Evolutionary conservation across 2,113 vertebrate genomes (phyloP).

Genomic region (Eidolon helvum): DNA sequence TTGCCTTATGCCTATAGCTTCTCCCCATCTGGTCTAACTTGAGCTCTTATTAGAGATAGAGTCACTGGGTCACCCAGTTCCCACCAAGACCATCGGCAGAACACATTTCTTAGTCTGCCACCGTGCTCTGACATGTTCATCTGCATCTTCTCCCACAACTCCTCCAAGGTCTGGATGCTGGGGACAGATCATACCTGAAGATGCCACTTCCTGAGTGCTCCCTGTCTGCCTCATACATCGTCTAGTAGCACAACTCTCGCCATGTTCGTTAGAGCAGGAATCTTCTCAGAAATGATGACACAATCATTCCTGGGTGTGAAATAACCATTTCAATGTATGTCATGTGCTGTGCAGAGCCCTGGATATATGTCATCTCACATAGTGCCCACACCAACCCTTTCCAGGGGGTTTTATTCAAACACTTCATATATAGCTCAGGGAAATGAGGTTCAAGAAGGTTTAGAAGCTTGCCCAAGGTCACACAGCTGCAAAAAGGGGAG

Average conservation of each 20-base stretch:
- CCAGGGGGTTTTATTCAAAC: neutral
- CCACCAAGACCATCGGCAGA: neutral
- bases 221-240: neutral
- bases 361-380: neutral
- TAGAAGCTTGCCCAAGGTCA: neutral
- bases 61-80: neutral
- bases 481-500: neutral
- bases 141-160: neutral
- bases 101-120: neutral
- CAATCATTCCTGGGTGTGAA: neutral
- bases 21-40: neutral
- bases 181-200: neutral
- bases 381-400: neutral
- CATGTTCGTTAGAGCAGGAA: neutral
- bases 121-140: neutral
- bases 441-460: neutral
- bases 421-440: neutral
- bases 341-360: neutral
- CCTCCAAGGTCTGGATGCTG: neutral
- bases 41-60: neutral
- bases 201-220: neutral
- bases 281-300: neutral
- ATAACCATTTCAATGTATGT: neutral
- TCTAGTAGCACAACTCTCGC: neutral
- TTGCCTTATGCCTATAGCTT: neutral